A percentile compares a stretch with the other conserved stretches of the same genome.
phyloP scores from a whole-genome alignment of 2,113 vertebrate genomes.

The Proterorhinus semilunaris region DNA sequence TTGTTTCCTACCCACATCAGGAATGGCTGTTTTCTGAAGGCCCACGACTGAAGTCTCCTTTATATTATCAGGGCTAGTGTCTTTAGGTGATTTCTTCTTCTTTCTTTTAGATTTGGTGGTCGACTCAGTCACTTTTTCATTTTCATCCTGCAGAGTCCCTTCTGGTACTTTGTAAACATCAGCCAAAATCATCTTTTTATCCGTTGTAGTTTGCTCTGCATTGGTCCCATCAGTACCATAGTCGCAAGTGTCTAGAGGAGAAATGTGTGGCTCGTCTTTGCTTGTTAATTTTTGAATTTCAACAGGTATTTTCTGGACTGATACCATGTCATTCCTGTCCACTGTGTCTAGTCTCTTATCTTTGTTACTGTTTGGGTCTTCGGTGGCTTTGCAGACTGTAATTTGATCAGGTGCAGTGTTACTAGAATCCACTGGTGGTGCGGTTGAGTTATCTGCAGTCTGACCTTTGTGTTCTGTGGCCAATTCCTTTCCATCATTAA shows the following conservation, averaged over 20 bases:
- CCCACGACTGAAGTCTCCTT: background rate
- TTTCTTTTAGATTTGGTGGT: slow-evolving; percentile 5
- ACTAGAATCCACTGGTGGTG: background rate
- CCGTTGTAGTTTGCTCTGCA: background rate
- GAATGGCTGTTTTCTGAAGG: slow-evolving; percentile 3
- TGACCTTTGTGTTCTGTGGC: background rate
- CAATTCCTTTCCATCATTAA: background rate
- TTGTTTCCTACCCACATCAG: slow-evolving; percentile 4
- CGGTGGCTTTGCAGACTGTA: background rate
- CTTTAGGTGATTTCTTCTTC: background rate
- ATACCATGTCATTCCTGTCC: background rate
- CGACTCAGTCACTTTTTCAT: background rate
- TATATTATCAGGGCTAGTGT: background rate
- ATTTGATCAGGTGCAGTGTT: background rate
- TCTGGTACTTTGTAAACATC: background rate
- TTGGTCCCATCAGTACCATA: background rate
- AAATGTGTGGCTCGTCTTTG: background rate
- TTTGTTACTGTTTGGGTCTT: slow-evolving; percentile 16
- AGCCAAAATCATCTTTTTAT: background rate
- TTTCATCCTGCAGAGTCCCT: background rate
- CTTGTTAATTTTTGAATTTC: background rate
- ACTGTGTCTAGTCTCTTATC: background rate
- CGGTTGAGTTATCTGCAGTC: background rate
- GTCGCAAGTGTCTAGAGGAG: background rate
- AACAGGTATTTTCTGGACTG: background rate